A percentile compares a stretch with the other conserved stretches of the same genome.
These are phyloP conservation scores for Pyrocephalus nanus DNA, from an alignment of 2,797 vertebrate genomes.

Conservation along the genomic window DNA sequence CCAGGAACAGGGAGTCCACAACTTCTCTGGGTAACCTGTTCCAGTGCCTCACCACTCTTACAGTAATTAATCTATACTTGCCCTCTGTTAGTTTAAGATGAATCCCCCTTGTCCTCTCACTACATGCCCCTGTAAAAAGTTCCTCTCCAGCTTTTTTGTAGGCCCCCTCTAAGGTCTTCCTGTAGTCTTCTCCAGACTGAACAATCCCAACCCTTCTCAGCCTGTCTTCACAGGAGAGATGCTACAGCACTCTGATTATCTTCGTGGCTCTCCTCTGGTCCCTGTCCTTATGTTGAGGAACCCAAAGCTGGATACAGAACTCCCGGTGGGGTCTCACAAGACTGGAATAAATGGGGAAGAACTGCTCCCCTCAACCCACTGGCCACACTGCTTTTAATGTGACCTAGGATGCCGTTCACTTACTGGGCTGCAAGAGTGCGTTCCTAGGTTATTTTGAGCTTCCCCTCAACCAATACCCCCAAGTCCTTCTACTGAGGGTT, in stretches of 20 bases:
- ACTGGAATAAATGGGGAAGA: background rate
- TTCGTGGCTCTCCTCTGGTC: background rate
- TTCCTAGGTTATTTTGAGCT: background rate
- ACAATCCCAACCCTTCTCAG: background rate
- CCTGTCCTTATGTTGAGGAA: no score
- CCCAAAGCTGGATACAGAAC: background rate
- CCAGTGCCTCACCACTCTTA: background rate
- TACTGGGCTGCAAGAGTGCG: background rate
- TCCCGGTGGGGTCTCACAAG: background rate
- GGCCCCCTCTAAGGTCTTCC: background rate
- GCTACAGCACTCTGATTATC: background rate
- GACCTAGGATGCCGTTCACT: background rate
- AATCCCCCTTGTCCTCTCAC: background rate
- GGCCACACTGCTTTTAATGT: background rate
- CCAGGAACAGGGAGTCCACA: background rate
- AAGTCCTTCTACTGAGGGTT: background rate
- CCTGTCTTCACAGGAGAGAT: background rate
- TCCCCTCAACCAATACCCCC: background rate
- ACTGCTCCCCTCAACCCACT: background rate
- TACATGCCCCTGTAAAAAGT: background rate
- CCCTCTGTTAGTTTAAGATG: background rate
- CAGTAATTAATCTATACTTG: background rate
- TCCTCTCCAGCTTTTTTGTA: background rate
- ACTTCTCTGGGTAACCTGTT: background rate
- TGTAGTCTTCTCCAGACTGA: background rate